Evolutionary conservation across 64 coral and sea anemone genomes (phyloP).

Genomic region (Actinia tenebrosa): DNA sequence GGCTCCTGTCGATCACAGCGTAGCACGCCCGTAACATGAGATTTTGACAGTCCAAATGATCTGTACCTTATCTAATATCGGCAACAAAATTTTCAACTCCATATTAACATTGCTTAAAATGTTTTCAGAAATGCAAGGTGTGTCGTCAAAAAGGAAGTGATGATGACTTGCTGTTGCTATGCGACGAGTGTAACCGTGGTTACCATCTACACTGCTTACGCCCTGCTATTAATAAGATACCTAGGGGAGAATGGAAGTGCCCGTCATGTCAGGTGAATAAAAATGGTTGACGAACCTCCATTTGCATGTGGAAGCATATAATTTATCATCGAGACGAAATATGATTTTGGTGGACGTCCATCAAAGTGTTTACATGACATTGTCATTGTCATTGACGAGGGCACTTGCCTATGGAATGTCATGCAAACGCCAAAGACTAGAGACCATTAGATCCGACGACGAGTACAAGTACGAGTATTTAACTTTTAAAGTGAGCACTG

Average conservation of each 20-base stretch:
- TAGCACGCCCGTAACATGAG: background rate
- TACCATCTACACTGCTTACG: constrained; percentile 69
- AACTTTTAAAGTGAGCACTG: too few species aligned
- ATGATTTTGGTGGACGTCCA: too few species aligned
- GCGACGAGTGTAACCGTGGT: constrained; percentile 59
- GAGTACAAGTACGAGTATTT: too few species aligned
- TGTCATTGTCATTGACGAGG: too few species aligned
- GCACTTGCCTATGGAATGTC: too few species aligned
- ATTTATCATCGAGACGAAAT: background rate
- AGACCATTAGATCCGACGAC: too few species aligned
- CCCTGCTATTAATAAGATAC: constrained; percentile 57
- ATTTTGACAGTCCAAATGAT: background rate
- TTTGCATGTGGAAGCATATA: background rate
- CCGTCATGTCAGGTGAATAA: constrained; percentile 57
- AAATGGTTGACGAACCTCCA: background rate
- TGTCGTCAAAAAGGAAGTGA: constrained; percentile 51
- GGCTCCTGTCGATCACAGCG: too few species aligned
- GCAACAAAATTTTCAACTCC: background rate
- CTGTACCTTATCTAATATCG: background rate
- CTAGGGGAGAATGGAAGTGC: constrained; percentile 70
- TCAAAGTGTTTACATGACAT: too few species aligned
- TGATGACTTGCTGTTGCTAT: constrained; percentile 48
- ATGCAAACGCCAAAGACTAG: too few species aligned
- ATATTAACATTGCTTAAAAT: too few species aligned
- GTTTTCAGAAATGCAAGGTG: constrained; percentile 56